Evolutionary conservation across 2,113 vertebrate genomes (phyloP), one percentile per base, ranked within the genome.

Genomic region (Sialia sialis): DNA sequence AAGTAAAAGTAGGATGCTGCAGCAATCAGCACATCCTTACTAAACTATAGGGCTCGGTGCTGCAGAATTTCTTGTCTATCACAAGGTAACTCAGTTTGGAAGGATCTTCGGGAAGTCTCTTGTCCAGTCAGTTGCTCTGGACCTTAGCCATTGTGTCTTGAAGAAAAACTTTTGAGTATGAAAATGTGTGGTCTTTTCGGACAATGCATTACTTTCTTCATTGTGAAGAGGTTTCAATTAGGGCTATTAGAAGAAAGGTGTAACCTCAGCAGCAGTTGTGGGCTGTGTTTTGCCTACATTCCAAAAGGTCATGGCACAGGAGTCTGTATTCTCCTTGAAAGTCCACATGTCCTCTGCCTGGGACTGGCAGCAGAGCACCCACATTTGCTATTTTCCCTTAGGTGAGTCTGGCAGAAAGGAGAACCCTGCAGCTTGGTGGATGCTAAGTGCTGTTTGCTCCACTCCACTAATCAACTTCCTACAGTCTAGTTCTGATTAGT

Each of bases 331-430:
- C 36, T 96, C 32, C 55, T 39, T 48, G 30, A 36, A 78, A 70
- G 26, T 18, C 48, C 46, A 20, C 0, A 19, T 25, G 7, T 87
- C 13, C 16, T 51, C 41, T 44, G 38, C 46, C 41, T n/a, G 30
- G 3, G 5, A 23, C n/a, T 0, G 0, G 48, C 51, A 90, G 46
- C 56, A 70, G 43, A 70, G 48, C 30, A 58, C 54, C 34, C 23
- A 4, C 16, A 3, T 70, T 23, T 77, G 38, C 41, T 11, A 1
- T 44, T 73, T 91, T 56, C 34, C n/a, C 54, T 64, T 49, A 49
- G 23, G 19, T 17, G 12, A 56, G 49, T n/a, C 38, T 62, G 34
- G 46, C 41, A 58, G 46, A 58, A 73, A 56, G 38, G 44, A 76
- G 46, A 38, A 16, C 25, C 16, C 46, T 62, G 27, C 4, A 3